These are phyloP conservation scores for Chloromyia formosa DNA, from an alignment of 2,888 invertebrate species.

Conservation along the genomic window DNA sequence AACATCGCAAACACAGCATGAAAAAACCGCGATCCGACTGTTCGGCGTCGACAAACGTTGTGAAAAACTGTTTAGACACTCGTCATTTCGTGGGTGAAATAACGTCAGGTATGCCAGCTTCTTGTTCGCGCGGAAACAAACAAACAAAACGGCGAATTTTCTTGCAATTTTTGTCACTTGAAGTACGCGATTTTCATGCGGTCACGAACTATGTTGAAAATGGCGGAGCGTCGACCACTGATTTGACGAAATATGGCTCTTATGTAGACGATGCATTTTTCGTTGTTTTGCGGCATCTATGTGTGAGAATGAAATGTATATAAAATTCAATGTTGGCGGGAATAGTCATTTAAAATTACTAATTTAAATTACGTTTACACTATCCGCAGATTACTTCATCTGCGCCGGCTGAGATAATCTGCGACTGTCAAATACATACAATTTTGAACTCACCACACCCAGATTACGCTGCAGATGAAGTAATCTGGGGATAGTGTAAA, in stretches of 20 bases:
- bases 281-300: conserved; percentile 37
- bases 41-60: background rate
- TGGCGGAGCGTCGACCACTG: conserved; percentile 50
- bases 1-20: conserved; percentile 33
- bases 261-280: background rate
- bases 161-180: background rate
- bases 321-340: no score
- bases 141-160: background rate
- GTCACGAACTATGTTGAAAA: conserved; percentile 48
- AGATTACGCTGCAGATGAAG: no score
- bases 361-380: no score
- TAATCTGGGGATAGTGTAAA: no score
- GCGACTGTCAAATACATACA: no score
- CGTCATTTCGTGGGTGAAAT: background rate
- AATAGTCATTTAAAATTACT: no score
- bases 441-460: no score
- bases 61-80: background rate
- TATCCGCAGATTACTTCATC: no score
- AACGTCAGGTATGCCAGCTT: background rate
- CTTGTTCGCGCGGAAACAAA: background rate
- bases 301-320: background rate
- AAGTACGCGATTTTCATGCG: conserved; percentile 48
- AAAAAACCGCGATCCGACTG: conserved; percentile 4
- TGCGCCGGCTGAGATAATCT: no score
- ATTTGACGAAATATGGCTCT: background rate